Evolutionary conservation across 2,113 vertebrate species (phyloP).

Genomic region (Colossoma macropomum): DNA sequence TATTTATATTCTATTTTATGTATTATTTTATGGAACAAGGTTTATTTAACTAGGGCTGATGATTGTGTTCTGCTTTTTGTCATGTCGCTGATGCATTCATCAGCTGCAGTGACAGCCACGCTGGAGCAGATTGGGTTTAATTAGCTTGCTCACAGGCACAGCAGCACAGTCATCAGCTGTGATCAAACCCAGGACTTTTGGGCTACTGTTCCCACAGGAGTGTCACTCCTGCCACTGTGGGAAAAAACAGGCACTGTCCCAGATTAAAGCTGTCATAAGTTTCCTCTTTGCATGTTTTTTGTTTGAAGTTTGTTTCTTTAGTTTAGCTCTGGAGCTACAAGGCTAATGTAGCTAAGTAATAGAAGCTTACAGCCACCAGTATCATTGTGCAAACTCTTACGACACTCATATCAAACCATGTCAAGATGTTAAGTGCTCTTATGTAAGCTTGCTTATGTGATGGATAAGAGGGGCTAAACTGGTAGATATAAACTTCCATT

Average conservation of each 20-base stretch:
- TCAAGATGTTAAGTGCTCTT: too few species aligned
- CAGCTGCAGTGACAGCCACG: background rate
- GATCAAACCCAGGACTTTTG: background rate
- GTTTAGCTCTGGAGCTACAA: background rate
- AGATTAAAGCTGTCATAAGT: background rate
- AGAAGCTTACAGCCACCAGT: too few species aligned
- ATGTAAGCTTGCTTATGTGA: too few species aligned
- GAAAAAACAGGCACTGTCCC: background rate
- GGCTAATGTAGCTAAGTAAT: too few species aligned
- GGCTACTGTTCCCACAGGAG: background rate
- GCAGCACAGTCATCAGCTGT: background rate
- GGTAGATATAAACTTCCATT: too few species aligned
- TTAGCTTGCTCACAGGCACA: background rate
- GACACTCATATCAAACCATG: too few species aligned
- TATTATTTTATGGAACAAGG: too few species aligned
- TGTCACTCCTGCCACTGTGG: background rate
- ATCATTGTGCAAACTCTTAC: too few species aligned
- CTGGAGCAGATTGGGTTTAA: constrained; percentile 1
- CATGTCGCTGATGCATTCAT: background rate
- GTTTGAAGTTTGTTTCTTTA: background rate
- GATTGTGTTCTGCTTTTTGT: background rate
- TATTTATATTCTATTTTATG: too few species aligned
- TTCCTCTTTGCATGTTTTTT: background rate
- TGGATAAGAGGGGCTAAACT: too few species aligned
- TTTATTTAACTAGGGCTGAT: background rate